Conservation (phyloP, 2,888 invertebrate species). For the Colletes collaris region DNA sequence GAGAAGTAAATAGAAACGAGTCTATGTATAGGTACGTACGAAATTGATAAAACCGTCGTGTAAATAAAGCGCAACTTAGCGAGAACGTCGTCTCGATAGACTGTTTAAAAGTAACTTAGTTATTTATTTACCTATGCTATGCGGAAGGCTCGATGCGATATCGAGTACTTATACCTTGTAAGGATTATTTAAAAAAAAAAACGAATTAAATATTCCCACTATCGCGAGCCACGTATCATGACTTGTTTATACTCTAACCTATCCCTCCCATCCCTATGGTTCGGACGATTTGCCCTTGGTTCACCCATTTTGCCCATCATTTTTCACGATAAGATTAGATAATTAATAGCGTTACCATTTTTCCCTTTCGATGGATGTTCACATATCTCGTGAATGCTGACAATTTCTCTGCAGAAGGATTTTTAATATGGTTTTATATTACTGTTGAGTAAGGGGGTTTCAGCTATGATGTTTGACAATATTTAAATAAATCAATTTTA, state of each 20-base stretch:
- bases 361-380: background rate
- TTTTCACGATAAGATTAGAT: constrained; percentile 43
- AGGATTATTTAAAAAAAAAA: constrained; percentile 81
- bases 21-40: constrained; percentile 59
- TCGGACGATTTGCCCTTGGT: constrained; percentile 29
- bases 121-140: constrained; percentile 81
- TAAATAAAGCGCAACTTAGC: constrained; percentile 72
- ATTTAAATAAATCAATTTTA: too few relatives aligned
- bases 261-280: constrained; percentile 26
- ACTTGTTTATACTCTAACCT: constrained; percentile 41
- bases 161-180: constrained; percentile 75
- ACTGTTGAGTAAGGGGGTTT: too few relatives aligned
- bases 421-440: too few relatives aligned
- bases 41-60: constrained; percentile 61
- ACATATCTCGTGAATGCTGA: too few relatives aligned
- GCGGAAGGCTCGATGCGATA: constrained; percentile 60
- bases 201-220: constrained; percentile 81
- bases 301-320: too few relatives aligned
- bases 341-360: constrained; percentile 25
- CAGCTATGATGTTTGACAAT: too few relatives aligned
- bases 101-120: constrained; percentile 82
- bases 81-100: constrained; percentile 79
- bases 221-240: constrained; percentile 68
- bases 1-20: constrained; percentile 51
- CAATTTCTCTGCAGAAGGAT: too few relatives aligned